Conservation (phyloP, 2,797 vertebrate species). For the Hydrocynus forskahlii region DNA sequence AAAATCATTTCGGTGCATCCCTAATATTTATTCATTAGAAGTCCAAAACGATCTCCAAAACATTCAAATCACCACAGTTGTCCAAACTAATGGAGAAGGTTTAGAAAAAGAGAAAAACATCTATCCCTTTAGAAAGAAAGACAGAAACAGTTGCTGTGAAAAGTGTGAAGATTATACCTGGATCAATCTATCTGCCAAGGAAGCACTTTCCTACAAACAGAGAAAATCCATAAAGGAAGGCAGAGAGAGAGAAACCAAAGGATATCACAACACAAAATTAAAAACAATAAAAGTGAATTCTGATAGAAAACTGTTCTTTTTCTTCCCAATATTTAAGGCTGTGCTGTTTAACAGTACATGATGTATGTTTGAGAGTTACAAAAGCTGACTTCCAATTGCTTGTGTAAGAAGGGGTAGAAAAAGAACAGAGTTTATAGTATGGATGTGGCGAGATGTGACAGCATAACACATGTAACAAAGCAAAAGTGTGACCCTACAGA, state of each 20-base stretch:
- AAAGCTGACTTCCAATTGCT: conserved; percentile 5
- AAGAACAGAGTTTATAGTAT: conserved; percentile 70
- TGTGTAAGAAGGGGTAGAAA: conserved; percentile 60
- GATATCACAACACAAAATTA: conserved; percentile 77
- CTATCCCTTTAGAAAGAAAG: conserved; percentile 22
- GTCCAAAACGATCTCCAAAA: conserved; percentile 13
- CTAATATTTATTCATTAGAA: too few species aligned
- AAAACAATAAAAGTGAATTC: conserved; percentile 76
- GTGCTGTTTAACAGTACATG: neutral
- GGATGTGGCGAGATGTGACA: conserved; percentile 53
- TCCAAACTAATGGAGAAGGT: conserved; percentile 66
- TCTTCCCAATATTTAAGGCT: conserved; percentile 64
- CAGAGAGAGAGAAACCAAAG: conserved; percentile 78
- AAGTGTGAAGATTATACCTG: conserved; percentile 87
- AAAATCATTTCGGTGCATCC: too few species aligned
- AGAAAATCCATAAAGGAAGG: conserved; percentile 90
- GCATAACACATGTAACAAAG: conserved; percentile 57
- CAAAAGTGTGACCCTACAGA: conserved; percentile 55
- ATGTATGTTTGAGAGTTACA: neutral
- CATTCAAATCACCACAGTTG: conserved; percentile 11
- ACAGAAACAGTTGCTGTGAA: conserved; percentile 19
- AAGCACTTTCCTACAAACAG: conserved; percentile 99
- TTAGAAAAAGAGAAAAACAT: conserved; percentile 48
- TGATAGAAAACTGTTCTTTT: conserved; percentile 80
- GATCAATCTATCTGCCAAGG: conserved; percentile 99